Base-by-base conservation (phyloP, 1,140 invertebrate species). In the Gryllus bimaculatus region DNA sequence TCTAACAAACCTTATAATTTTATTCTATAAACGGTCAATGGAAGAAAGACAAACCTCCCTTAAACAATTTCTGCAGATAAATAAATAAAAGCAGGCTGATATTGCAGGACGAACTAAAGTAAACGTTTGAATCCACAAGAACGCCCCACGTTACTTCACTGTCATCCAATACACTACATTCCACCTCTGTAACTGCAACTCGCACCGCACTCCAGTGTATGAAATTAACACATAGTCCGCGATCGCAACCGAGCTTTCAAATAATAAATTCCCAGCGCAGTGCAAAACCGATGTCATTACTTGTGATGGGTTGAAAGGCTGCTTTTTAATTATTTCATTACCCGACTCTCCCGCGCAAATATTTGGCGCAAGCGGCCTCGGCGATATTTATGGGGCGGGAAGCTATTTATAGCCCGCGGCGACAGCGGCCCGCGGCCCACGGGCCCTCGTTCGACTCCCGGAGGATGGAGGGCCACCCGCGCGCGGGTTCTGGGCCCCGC, bases 261-360 rank as follows among this genome's bases (percentile, higher is more conserved):
- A 66, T 66, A 66, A 66, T 66, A 66, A 66, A 66, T 66, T 66
- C 54, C 54, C 54, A 66, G 10, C 18, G 54, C 54, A 66, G 54
- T 66, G 54, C 18, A 66, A 66, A 66, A 66, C 54, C 54, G 54
- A 66, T 66, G 54, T 66, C 54, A 66, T 66, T 66, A 66, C 54
- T 66, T 66, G 54, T 66, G 54, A 66, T 66, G 54, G 54, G 54
- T 66, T 66, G 54, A 66, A 66, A 66, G 54, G 54, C 54, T 66
- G 54, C 54, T 66, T 66, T 66, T 66, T 66, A 66, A 66, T 66
- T 66, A 66, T 66, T 66, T 66, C 54, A 66, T 66, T 66, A 66
- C 54, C 54, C 54, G 10, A 18, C 54, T 10, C 54, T 13, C 18
- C 54, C 54, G 18, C 54, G 54, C 54, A 66, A 66, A 66, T 66